A percentile compares a stretch with the other conserved stretches of the same genome.
Conservation (phyloP, 2,113 vertebrate species). For the Herpetotheres cachinnans region DNA sequence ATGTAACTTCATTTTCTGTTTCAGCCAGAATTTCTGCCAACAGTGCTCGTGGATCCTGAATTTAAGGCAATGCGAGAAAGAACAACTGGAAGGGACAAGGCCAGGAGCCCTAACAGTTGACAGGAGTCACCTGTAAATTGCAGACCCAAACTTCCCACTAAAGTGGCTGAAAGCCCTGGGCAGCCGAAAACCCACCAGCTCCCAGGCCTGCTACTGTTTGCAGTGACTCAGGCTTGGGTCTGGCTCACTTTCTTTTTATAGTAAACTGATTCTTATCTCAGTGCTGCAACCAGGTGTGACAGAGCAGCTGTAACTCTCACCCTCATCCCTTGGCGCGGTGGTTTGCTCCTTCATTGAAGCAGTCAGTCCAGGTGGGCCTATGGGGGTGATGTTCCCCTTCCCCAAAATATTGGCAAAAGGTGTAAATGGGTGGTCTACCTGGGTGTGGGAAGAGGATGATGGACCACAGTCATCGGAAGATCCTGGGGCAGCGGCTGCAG, state of each 20-base stretch:
- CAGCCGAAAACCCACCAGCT: not conserved
- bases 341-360: not conserved
- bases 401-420: not conserved
- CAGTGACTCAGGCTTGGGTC: not conserved
- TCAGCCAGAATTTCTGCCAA: not conserved
- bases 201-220: not conserved
- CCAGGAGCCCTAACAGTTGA: not conserved
- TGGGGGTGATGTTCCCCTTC: not conserved
- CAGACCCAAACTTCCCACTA: not conserved
- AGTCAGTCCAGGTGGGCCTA: not conserved
- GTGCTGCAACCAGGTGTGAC: not conserved
- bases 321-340: not conserved
- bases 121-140: not conserved
- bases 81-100: not conserved
- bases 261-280: not conserved
- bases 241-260: not conserved
- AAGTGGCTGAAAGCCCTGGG: not conserved
- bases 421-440: not conserved
- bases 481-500: rapidly evolving
- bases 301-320: not conserved
- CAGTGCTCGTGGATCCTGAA: not conserved
- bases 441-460: not conserved
- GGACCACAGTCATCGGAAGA: not conserved
- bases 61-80: not conserved
- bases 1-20: not conserved